Evolutionary conservation across 2,113 vertebrate genomes (phyloP).

Genomic region (Natator depressus): DNA sequence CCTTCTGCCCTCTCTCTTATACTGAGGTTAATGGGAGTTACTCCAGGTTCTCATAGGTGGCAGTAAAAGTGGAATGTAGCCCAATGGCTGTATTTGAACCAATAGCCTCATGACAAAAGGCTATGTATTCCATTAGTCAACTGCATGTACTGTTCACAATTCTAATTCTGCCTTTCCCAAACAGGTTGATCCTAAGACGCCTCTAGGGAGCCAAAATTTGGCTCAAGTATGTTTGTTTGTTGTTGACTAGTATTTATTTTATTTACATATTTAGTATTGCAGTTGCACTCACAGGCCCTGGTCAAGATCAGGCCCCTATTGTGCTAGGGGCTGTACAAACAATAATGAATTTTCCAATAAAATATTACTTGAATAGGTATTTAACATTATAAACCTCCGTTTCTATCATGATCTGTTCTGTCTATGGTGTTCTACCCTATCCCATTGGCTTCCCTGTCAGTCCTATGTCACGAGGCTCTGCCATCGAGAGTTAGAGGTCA

Average conservation of each 20-base stretch:
- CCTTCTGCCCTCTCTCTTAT: background rate
- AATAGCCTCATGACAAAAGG: background rate
- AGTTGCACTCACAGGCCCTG: background rate
- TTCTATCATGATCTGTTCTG: background rate
- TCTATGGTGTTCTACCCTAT: background rate
- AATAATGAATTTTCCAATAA: conserved; percentile 3
- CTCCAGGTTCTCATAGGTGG: background rate
- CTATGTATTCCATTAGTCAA: background rate
- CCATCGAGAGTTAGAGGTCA: background rate
- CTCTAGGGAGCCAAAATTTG: background rate
- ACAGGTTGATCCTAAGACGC: background rate
- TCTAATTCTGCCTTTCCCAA: background rate
- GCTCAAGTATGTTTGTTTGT: background rate
- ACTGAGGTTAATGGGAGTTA: background rate
- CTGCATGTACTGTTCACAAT: background rate
- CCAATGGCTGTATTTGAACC: background rate
- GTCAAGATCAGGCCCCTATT: background rate
- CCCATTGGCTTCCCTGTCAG: background rate
- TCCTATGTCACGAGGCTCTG: background rate
- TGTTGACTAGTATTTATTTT: background rate
- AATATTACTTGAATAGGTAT: background rate
- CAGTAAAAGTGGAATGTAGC: conserved; percentile 5
- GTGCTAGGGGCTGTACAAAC: conserved; percentile 15
- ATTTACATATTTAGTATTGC: background rate
- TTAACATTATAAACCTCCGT: conserved; percentile 30